phyloP scores from a whole-genome alignment of 2,888 invertebrate genomes.

The Nycteola revayana region DNA sequence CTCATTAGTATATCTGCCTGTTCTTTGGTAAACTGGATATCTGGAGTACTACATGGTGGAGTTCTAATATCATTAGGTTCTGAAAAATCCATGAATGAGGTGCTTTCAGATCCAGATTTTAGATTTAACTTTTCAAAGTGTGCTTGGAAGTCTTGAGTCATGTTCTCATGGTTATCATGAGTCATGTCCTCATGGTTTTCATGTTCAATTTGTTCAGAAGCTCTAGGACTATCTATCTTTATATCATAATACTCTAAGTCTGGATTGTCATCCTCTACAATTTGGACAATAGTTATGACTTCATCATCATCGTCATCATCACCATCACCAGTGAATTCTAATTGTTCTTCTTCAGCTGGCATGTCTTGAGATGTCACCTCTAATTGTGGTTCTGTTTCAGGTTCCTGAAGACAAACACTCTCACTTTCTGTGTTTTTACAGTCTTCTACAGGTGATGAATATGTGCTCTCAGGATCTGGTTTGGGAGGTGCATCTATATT shows the following conservation, averaged over 20 bases:
- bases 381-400: too few relatives aligned
- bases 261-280: conserved; percentile 73
- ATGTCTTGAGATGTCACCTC: conserved; percentile 37
- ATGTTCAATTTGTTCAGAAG: conserved; percentile 20
- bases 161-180: conserved; percentile 29
- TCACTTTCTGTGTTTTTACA: too few relatives aligned
- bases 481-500: conserved; percentile 19
- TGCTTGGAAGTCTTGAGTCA: conserved; percentile 56
- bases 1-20: conserved; percentile 46
- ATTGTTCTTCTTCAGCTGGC: conserved; percentile 51
- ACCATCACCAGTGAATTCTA: conserved; percentile 63
- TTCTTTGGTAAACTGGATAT: conserved; percentile 50
- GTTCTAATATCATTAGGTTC: conserved; percentile 44
- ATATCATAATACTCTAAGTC: conserved; percentile 64
- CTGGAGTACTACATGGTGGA: conserved; percentile 52
- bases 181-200: conserved; percentile 21
- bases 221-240: conserved; percentile 58
- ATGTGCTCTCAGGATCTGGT: conserved; percentile 10
- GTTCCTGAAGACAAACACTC: too few relatives aligned
- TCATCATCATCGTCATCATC: conserved; percentile 70
- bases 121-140: conserved; percentile 68
- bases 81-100: conserved; percentile 51
- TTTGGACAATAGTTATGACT: conserved; percentile 75
- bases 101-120: conserved; percentile 34
- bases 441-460: too few relatives aligned